Evolutionary conservation across 2,797 vertebrate species (phyloP).

Genomic region (Liparis tanakae): DNA sequence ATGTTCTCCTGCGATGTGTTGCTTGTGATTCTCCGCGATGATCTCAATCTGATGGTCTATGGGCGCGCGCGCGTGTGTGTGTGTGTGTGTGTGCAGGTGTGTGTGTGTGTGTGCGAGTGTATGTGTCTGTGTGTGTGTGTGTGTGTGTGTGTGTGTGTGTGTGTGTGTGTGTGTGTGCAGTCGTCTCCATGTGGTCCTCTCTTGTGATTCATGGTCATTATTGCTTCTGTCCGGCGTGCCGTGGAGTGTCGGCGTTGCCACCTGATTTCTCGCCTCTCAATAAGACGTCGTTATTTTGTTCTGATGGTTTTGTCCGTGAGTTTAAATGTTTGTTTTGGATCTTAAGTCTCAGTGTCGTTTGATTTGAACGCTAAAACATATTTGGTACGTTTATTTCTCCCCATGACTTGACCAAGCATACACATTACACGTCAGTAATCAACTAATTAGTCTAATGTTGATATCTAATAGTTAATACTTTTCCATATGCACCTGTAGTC

Average conservation of each 20-base stretch:
- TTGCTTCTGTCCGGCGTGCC: background rate
- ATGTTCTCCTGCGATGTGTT: too few relatives aligned
- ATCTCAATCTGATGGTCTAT: background rate
- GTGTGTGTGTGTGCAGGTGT: too few relatives aligned
- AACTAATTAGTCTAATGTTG: too few relatives aligned
- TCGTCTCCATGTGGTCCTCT: constrained; percentile 22
- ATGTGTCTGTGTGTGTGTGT: too few relatives aligned
- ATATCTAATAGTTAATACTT: background rate
- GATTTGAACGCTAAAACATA: background rate
- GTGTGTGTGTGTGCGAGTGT: too few relatives aligned
- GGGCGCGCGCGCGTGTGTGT: constrained; percentile 1
- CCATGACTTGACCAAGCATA: too few relatives aligned
- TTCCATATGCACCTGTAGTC: too few relatives aligned
- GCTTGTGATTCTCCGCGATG: background rate
- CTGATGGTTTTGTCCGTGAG: background rate
- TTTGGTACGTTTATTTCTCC: too few relatives aligned
- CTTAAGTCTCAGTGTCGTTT: background rate
- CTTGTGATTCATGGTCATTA: constrained; percentile 34
- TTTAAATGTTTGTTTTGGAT: background rate
- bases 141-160: too few relatives aligned
- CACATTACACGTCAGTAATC: too few relatives aligned
- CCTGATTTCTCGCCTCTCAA: constrained; percentile 9
- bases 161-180: too few relatives aligned
- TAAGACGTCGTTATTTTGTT: too few relatives aligned
- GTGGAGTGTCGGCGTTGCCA: constrained; percentile 1